Conservation (phyloP, 1,140 invertebrate species). For the Sweltsa coloradensis region DNA sequence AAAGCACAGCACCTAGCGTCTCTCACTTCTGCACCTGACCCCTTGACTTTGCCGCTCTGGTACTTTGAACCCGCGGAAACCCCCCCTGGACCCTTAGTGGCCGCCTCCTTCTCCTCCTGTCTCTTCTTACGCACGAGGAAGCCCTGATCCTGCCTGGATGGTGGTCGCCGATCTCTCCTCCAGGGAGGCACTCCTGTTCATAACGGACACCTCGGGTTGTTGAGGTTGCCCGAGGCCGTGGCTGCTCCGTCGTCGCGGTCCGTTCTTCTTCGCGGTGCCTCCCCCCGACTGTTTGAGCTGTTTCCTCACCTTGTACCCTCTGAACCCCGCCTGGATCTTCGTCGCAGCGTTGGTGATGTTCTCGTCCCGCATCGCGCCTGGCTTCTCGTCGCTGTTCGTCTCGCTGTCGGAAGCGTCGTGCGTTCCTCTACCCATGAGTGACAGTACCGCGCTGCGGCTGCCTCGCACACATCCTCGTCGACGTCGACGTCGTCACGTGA, state of each 20-base stretch:
- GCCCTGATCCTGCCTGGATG: slow-evolving; percentile 62
- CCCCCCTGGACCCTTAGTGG: slow-evolving; percentile 46
- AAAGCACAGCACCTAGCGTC: too few species aligned
- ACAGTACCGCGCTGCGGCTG: not conserved
- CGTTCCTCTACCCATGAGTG: not conserved
- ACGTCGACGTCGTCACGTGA: not conserved
- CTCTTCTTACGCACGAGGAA: slow-evolving; percentile 51
- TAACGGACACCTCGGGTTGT: not conserved
- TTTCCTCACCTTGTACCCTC: slow-evolving; percentile 56
- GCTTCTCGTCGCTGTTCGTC: not conserved
- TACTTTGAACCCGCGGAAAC: slow-evolving; percentile 38
- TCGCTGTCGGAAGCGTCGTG: not conserved
- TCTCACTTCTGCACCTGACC: slow-evolving; percentile 8
- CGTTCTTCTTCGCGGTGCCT: not conserved
- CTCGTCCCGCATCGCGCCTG: not conserved
- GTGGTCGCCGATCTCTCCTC: slow-evolving; percentile 54
- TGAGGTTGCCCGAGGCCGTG: not conserved
- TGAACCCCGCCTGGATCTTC: slow-evolving; percentile 60
- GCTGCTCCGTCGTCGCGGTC: not conserved
- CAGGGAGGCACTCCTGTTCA: slow-evolving; percentile 18
- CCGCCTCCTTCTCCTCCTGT: slow-evolving; percentile 37
- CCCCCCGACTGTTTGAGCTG: not conserved
- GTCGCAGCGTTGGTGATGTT: slow-evolving; percentile 47
- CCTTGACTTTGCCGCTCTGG: too few species aligned
- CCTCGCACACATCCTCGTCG: not conserved